Base-by-base conservation (phyloP, 2,797 vertebrate genomes). In the Neosilurus mollespiculum region DNA sequence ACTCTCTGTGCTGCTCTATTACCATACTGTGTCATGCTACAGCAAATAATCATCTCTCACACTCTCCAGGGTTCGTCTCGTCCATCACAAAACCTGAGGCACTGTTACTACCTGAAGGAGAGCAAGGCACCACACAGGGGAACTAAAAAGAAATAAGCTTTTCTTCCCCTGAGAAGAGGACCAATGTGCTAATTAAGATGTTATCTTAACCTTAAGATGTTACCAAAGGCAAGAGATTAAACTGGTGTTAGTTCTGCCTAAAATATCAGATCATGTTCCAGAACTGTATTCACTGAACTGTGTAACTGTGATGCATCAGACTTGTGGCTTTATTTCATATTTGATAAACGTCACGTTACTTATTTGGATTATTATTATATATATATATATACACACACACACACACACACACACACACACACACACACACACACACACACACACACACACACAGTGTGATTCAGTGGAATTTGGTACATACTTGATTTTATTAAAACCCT, bases 31-130 rank as follows among this genome's bases (percentile, higher is more conserved):
- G 79, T 34, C 80, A 85, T 75, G 78, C 79, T 62, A 84, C 84
- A 83, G 86, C 82, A 87, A 89, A 86, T 84, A 78, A 86, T 86
- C 53, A 79, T 85, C 72, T 83, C 72, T 72, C 7, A 37, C n/a
- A 37, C 84, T 78, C 54, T 54, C 10, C 22, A 11, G 53, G 78
- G 84, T 73, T 77, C 81, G 24, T 83, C 11, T 62, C 61, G 72
- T 82, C 73, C n/a, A 26, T 70, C 84, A 81, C 56, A 65, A 62
- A 75, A 79, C 54, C 61, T 61, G 70, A 81, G 51, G 64, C 58
- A 6, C 43, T 61, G 43, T 67, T 76, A 72, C 20, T 26, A n/a
- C 14, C 15, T 79, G 76, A n/a, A 81, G 26, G 16, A 20, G 76
- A 86, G 24, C 43, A 71, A 24, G 58, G 30, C 4, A 1, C 6